A percentile compares a stretch with the other conserved stretches of the same genome.
Evolutionary conservation across 2,113 vertebrate genomes (phyloP).

Genomic region (Lontra canadensis): DNA sequence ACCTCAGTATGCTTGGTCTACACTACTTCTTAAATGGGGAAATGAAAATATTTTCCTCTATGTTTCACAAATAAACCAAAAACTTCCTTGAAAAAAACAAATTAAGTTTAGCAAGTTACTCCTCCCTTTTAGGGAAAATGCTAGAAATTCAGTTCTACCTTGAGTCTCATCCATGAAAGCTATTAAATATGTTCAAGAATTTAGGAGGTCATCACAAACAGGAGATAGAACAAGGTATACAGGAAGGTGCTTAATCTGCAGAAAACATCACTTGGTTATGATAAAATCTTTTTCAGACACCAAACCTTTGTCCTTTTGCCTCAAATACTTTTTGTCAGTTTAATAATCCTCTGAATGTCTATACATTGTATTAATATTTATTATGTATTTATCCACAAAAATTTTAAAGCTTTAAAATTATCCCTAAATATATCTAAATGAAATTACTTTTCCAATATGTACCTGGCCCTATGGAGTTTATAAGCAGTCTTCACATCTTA

Average conservation of each 20-base stretch:
- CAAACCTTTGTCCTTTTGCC: not conserved
- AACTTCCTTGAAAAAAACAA: not conserved
- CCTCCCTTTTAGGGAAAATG: not conserved
- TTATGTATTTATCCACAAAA: not conserved
- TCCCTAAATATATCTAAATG: not conserved
- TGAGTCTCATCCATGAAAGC: not conserved
- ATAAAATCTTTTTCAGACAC: not conserved
- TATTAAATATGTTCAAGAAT: not conserved
- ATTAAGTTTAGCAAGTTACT: not conserved
- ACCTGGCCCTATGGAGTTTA: not conserved
- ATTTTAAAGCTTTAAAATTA: not conserved
- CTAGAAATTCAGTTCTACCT: not conserved
- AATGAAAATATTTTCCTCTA: not conserved
- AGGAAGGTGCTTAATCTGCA: not conserved
- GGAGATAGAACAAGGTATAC: not conserved
- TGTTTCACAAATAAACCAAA: slow-evolving; percentile 4
- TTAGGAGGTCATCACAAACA: not conserved
- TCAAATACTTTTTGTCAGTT: not conserved
- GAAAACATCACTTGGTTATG: not conserved
- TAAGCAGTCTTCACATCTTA: not conserved
- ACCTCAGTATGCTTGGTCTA: not conserved
- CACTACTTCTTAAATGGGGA: not conserved
- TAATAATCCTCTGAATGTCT: not conserved
- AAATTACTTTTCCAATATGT: not conserved
- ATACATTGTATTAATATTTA: not conserved